Conservation (phyloP, 2,888 invertebrate genomes). For the Eurytoma californica region DNA sequence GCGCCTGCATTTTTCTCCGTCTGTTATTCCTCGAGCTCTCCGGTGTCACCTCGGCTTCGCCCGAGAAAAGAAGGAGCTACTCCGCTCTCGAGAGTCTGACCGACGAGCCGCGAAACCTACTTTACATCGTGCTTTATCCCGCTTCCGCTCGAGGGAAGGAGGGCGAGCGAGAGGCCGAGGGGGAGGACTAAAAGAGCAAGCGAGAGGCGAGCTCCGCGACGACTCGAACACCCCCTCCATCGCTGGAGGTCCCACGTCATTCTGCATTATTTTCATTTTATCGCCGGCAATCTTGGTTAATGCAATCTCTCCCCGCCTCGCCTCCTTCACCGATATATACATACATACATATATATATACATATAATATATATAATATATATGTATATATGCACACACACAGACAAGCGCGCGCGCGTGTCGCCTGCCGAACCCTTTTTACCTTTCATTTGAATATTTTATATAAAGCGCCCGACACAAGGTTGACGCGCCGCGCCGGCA, state of each 20-base stretch:
- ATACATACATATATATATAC: too few species aligned
- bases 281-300: slow-evolving; percentile 74
- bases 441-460: slow-evolving; percentile 72
- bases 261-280: slow-evolving; percentile 74
- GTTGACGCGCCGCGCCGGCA: slow-evolving; percentile 13
- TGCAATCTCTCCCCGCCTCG: slow-evolving; percentile 66
- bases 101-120: slow-evolving; percentile 64
- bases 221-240: slow-evolving; percentile 36
- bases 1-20: slow-evolving; percentile 60
- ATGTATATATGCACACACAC: too few species aligned
- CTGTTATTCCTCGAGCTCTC: slow-evolving; percentile 46
- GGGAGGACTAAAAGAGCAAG: background rate
- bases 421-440: slow-evolving; percentile 65
- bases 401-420: too few species aligned
- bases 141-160: slow-evolving; percentile 50
- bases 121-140: slow-evolving; percentile 68
- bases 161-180: too few species aligned
- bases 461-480: slow-evolving; percentile 47
- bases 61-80: slow-evolving; percentile 20
- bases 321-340: too few species aligned
- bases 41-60: slow-evolving; percentile 34
- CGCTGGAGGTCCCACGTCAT: slow-evolving; percentile 67
- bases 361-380: too few species aligned
- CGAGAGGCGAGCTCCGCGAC: slow-evolving; percentile 4
- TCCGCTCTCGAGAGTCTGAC: slow-evolving; percentile 37